These are phyloP conservation scores for Sminthurinus aureus DNA, from an alignment of 2,888 invertebrate species.

Conservation along the genomic window DNA sequence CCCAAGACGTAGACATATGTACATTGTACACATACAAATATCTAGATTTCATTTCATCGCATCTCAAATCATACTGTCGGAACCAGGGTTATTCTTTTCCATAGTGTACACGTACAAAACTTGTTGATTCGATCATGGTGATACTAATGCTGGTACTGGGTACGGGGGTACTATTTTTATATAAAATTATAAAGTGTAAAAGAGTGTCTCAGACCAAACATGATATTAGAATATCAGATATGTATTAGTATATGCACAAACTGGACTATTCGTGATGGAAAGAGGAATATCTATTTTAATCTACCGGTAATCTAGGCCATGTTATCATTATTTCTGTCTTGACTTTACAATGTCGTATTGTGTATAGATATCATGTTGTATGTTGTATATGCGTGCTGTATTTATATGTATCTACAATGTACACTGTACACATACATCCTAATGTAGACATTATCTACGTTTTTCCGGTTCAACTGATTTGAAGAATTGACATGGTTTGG, in stretches of 20 bases:
- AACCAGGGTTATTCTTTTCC: no score
- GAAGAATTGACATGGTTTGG: not conserved
- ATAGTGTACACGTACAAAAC: no score
- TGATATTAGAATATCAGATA: not conserved
- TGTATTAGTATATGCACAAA: not conserved
- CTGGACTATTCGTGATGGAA: not conserved
- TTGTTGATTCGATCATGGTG: no score
- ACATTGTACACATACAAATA: no score
- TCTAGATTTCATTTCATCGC: no score
- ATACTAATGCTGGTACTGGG: no score
- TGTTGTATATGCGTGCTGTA: not conserved
- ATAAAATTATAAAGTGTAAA: no score
- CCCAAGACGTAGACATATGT: no score
- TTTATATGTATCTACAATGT: not conserved
- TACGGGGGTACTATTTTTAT: no score
- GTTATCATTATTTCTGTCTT: slow-evolving; percentile 6
- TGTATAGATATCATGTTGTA: not conserved
- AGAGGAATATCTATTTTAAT: slow-evolving; percentile 9
- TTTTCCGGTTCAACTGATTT: slow-evolving; percentile 14
- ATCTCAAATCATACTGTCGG: no score
- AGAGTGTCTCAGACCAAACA: no score
- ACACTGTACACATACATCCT: not conserved
- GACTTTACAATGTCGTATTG: not conserved
- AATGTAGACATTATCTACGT: not conserved
- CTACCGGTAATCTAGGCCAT: not conserved